These are phyloP conservation scores for Pogonomyrmex californicus DNA, from an alignment of 1,140 invertebrate genomes.

Conservation along the genomic window DNA sequence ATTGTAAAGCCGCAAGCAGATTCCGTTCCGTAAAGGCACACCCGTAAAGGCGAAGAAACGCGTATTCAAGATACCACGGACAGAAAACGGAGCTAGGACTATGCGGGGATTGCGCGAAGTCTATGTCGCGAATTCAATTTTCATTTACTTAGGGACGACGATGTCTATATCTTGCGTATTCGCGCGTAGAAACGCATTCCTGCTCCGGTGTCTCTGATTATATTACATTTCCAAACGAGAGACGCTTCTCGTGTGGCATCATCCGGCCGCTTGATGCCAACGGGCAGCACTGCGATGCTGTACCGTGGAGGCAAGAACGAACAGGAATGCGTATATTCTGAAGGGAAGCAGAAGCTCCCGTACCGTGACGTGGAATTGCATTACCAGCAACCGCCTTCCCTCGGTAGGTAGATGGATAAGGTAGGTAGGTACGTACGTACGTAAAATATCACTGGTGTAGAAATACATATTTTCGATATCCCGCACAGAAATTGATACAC, in stretches of 20 bases:
- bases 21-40: background rate
- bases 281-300: background rate
- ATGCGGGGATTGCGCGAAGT: slow-evolving; percentile 2
- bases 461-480: slow-evolving; percentile 57
- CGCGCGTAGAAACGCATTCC: slow-evolving; percentile 46
- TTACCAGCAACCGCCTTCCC: slow-evolving; percentile 60
- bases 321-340: slow-evolving; percentile 66
- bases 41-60: slow-evolving; percentile 14
- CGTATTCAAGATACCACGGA: background rate
- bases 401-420: background rate
- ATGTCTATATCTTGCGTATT: slow-evolving; percentile 60
- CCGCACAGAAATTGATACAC: slow-evolving; percentile 44
- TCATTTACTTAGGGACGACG: slow-evolving; percentile 51
- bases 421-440: slow-evolving; percentile 21
- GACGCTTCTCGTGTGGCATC: slow-evolving; percentile 66
- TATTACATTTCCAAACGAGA: slow-evolving; percentile 67
- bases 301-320: background rate
- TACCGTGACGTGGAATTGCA: slow-evolving; percentile 65
- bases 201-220: slow-evolving; percentile 69
- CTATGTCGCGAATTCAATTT: slow-evolving; percentile 58
- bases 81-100: background rate
- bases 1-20: background rate
- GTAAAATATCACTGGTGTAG: slow-evolving; percentile 43
- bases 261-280: slow-evolving; percentile 57
- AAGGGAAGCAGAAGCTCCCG: slow-evolving; percentile 26